Conservation (phyloP, 2,888 invertebrate species). For the Cryptophagus acutangulus region DNA sequence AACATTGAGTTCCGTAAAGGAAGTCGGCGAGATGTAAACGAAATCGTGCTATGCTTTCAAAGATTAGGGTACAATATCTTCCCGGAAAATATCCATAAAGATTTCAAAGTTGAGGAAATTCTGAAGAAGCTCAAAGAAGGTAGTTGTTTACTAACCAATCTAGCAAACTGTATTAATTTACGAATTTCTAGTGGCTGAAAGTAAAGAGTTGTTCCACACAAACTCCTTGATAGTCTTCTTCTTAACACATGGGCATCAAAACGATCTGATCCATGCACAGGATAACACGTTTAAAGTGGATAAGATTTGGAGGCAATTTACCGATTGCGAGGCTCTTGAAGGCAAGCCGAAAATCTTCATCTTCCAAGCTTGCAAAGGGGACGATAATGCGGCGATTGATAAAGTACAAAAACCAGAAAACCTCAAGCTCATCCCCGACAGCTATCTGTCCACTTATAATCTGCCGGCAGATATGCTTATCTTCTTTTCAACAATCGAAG, state of each 20-base stretch:
- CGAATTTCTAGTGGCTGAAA: slow-evolving; percentile 23
- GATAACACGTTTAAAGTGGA: slow-evolving; percentile 27
- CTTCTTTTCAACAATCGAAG: slow-evolving; percentile 34
- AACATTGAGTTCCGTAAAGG: slow-evolving; percentile 25
- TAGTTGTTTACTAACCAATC: slow-evolving; percentile 16
- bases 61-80: slow-evolving; percentile 38
- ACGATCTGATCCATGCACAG: slow-evolving; percentile 26
- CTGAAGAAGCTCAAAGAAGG: slow-evolving; percentile 25
- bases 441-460: slow-evolving; percentile 15
- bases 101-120: slow-evolving; percentile 30
- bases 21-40: slow-evolving; percentile 37
- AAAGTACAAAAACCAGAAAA: background rate
- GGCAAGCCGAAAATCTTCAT: slow-evolving; percentile 42
- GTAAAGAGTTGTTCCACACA: slow-evolving; percentile 27
- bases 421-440: slow-evolving; percentile 15
- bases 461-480: slow-evolving; percentile 29
- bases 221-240: slow-evolving; percentile 39
- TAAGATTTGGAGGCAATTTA: slow-evolving; percentile 35
- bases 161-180: background rate
- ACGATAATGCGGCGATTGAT: slow-evolving; percentile 1
- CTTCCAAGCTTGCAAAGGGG: slow-evolving; percentile 43
- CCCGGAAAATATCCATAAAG: slow-evolving; percentile 27
- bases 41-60: slow-evolving; percentile 35
- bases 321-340: slow-evolving; percentile 25
- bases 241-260: slow-evolving; percentile 37